phyloP scores from a whole-genome alignment of 2,113 vertebrate species.

The Cygnus buccinator region DNA sequence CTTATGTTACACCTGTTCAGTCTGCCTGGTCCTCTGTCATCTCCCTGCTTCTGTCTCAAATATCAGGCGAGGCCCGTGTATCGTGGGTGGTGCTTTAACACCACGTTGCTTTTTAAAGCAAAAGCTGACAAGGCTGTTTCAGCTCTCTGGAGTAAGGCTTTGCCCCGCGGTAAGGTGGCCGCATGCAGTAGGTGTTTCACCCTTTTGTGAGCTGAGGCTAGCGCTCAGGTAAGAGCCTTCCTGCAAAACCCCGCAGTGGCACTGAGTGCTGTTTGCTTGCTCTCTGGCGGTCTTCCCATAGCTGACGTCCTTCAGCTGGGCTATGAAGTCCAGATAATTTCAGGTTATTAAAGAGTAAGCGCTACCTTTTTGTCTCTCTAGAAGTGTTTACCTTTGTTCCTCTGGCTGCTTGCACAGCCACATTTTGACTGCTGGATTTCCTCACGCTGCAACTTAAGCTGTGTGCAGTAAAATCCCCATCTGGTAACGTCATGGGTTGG shows the following conservation, averaged over 20 bases:
- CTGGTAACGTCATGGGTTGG: neutral
- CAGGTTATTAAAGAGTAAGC: neutral
- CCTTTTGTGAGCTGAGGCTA: neutral
- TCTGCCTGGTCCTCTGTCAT: neutral
- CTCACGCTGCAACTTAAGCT: fast-evolving
- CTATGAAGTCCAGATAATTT: neutral
- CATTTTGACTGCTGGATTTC: neutral
- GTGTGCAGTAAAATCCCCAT: neutral
- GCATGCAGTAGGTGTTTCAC: neutral
- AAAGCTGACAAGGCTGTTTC: neutral
- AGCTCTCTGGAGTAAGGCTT: neutral
- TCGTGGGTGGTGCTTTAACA: neutral
- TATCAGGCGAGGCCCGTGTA: fast-evolving
- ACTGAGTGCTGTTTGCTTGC: neutral
- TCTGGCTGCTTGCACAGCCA: neutral
- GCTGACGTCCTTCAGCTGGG: neutral
- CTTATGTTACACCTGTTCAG: neutral
- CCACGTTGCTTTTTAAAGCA: neutral
- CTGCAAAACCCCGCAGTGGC: neutral
- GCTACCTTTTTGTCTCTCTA: neutral
- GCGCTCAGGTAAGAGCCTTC: neutral
- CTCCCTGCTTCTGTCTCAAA: neutral
- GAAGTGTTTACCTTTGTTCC: neutral
- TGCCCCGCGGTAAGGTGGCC: neutral
- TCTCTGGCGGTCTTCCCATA: neutral